Evolutionary conservation across 2,888 invertebrate genomes (phyloP), one percentile per base, ranked within the genome.

Genomic region (Tetramorium bicarinatum): DNA sequence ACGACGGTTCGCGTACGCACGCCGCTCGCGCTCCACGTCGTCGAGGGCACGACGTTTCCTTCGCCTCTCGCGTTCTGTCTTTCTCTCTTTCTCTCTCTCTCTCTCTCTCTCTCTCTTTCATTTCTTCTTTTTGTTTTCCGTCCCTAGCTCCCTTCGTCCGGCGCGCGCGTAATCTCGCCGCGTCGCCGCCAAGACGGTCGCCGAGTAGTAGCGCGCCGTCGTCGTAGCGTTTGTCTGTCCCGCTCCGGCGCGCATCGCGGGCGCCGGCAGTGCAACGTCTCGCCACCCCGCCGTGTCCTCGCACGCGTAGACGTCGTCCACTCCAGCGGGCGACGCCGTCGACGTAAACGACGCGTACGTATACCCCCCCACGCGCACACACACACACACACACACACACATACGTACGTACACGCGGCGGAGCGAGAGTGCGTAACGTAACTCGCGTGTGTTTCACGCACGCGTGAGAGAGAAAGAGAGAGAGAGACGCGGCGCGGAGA

Each of bases 1-100:
- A 92, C 91, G 88, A 87, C 88, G 88, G 67, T 86, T 88, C 85
- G 84, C 59, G 89, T 86, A 88, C 87, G 74, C 88, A 89, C 90
- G 88, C 88, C 89, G 83, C 85, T 83, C 87, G 87, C 75, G 82
- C 82, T 81, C 75, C 80, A 74, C 90, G 76, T 84, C 64, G 54
- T 52, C 41, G 54, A 79, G 49, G 21, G 72, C n/a, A 69, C 54
- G 72, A 85, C 38, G 47, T 83, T 25, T 38, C 41, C 64, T 34
- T 59, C 47, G 41, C 18, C 54, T 18, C 13, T 21, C 13, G 29
- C 41, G 21, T 18, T 47, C 29, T 34, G 6, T 62, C 11, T 34
- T 4, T 62, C 47, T 56, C 49, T 49, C 41, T 41, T 1, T 41
- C 41, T 69, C 4, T 34, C 9, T 81, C 29, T 56, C 15, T 59